phyloP scores from a whole-genome alignment of 2,888 invertebrate species.

The Apamea sordens region DNA sequence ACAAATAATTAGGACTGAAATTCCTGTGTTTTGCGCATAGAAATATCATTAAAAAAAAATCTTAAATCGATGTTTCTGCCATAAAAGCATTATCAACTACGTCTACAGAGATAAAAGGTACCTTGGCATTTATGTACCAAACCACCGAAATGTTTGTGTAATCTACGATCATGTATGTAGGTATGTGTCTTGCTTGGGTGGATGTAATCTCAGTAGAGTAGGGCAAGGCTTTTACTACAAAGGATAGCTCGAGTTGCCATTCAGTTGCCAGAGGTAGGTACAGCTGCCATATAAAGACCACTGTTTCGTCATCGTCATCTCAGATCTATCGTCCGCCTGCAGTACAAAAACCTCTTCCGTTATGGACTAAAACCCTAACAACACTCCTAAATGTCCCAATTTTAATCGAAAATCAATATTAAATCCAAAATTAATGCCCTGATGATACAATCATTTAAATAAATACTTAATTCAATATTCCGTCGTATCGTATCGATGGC shows the following conservation, averaged over 20 bases:
- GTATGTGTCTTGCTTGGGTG: background rate
- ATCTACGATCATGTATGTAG: background rate
- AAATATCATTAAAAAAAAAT: background rate
- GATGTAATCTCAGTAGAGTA: background rate
- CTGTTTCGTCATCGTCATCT: background rate
- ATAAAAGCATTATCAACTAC: background rate
- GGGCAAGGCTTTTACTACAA: too few species aligned
- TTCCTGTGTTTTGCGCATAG: background rate
- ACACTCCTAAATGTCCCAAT: background rate
- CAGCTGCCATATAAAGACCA: too few species aligned
- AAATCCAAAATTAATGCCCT: conserved; percentile 9
- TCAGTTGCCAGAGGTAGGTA: background rate
- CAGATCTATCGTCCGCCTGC: background rate
- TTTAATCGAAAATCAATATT: background rate
- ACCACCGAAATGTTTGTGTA: background rate
- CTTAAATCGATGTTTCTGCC: background rate
- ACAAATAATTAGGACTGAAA: background rate
- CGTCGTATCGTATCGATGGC: conserved; percentile 73
- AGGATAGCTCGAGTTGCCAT: background rate
- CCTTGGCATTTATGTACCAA: background rate
- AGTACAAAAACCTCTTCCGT: background rate
- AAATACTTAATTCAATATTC: conserved; percentile 64
- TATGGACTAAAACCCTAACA: background rate
- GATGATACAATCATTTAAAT: conserved; percentile 64
- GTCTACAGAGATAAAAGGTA: background rate